These are phyloP conservation scores for Pygoscelis adeliae DNA, from an alignment of 2,113 vertebrate species.

Conservation along the genomic window DNA sequence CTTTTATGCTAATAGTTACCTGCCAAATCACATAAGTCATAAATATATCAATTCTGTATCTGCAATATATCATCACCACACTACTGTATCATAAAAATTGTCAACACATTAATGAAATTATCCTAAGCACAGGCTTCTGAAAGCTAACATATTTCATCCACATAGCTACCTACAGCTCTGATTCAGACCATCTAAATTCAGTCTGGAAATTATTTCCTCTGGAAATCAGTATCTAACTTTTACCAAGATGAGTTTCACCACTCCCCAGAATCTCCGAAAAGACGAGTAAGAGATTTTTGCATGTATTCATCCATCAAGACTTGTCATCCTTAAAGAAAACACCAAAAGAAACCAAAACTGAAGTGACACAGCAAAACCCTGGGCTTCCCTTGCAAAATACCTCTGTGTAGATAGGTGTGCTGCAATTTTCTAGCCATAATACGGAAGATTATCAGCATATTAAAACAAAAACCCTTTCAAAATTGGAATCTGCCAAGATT, in stretches of 20 bases:
- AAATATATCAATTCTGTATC: background rate
- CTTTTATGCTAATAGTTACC: background rate
- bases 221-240: constrained; percentile 22
- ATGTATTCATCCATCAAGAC: background rate
- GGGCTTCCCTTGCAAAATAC: background rate
- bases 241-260: background rate
- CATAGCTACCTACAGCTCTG: background rate
- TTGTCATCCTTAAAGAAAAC: background rate
- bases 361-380: constrained; percentile 18
- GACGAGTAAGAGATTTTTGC: background rate
- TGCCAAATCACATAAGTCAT: background rate
- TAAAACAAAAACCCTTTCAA: background rate
- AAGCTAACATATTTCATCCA: background rate
- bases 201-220: background rate
- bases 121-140: background rate
- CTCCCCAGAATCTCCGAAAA: background rate
- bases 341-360: background rate
- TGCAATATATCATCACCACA: background rate
- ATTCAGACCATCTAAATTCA: constrained; percentile 2
- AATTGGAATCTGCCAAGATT: background rate
- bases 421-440: background rate
- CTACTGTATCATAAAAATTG: background rate
- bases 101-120: background rate
- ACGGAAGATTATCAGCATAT: background rate
- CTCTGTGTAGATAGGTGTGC: background rate